Percentiles rank a stretch among this genome's conserved stretches.
phyloP scores from a whole-genome alignment of 2,888 invertebrate genomes.

The Timema podura region DNA sequence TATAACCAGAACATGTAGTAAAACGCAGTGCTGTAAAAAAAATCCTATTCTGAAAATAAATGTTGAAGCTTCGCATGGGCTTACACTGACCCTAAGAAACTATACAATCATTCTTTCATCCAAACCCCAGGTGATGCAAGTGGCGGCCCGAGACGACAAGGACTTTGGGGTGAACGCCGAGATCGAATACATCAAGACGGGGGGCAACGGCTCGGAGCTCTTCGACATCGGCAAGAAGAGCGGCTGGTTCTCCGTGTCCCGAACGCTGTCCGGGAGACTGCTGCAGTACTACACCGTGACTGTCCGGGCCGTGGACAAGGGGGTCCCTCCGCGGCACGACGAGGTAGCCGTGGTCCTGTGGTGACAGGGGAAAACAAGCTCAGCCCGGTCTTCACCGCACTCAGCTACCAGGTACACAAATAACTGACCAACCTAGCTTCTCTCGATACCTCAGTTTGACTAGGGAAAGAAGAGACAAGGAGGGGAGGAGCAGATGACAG shows the following conservation, averaged over 20 bases:
- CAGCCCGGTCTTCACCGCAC: conserved; percentile 76
- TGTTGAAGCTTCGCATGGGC: too few species aligned
- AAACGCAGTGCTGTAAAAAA: too few species aligned
- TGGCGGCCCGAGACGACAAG: conserved; percentile 63
- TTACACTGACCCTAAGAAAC: too few species aligned
- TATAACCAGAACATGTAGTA: too few species aligned
- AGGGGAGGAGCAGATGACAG: too few species aligned
- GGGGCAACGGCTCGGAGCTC: conserved; percentile 72
- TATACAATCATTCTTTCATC: too few species aligned
- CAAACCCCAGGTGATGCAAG: conserved; percentile 49
- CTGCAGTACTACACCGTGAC: conserved; percentile 60
- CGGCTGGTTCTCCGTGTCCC: conserved; percentile 74
- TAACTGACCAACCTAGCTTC: too few species aligned
- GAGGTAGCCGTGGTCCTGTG: conserved; percentile 68
- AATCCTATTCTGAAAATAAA: too few species aligned
- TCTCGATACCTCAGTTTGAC: too few species aligned
- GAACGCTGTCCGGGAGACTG: conserved; percentile 48
- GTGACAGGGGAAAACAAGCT: conserved; percentile 81
- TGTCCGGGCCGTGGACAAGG: conserved; percentile 78
- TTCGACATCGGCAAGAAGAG: conserved; percentile 70
- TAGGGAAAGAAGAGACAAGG: too few species aligned
- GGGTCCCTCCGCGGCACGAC: conserved; percentile 80
- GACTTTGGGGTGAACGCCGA: conserved; percentile 89
- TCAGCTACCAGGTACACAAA: conserved; percentile 62
- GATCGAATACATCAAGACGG: conserved; percentile 69